Base-by-base conservation (phyloP, 2,797 vertebrate genomes). In the Tamandua tetradactyla region DNA sequence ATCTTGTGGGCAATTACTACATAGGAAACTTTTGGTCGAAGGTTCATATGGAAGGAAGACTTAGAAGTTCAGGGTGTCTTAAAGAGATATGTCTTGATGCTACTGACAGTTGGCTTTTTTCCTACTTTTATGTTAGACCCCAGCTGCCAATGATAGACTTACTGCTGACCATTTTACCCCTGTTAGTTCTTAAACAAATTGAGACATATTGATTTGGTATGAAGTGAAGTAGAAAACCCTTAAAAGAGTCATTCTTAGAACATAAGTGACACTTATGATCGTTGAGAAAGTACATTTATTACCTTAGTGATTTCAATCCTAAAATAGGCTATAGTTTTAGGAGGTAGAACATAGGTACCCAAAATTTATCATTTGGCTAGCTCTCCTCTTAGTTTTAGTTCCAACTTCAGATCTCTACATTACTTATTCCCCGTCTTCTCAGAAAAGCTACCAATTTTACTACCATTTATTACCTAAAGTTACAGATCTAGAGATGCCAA, bases 341-440 rank as follows among this genome's bases (percentile, higher is more conserved):
- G 92, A 96, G 88, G 75, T 95, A 96, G 87, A 82, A 95, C 91
- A 91, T n/a, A n/a, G 93, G 57, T 93, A 84, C n/a, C 64, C 30
- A 91, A 42, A 87, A 40, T 62, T 76, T 87, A 75, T 27, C 62
- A 89, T 35, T 74, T 80, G 47, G 49, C 25, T 23, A 76, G 5
- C 20, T 17, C 27, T 47, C 17, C 35, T 47, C 14, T n/a, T n/a
- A 47, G 49, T 88, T 89, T 72, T 91, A 42, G 57, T 37, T 87
- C 76, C 59, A 91, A 83, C 22, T 32, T 79, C 55, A 9, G 62
- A 61, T 90, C 78, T 82, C 32, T 72, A 35, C 61, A 76, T 49
- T 95, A 95, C 37, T 89, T 52, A 69, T 52, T 95, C 30, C 62
- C 20, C 35, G 87, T 87, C 94, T 61, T 81, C 93, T 86, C 72